Conservation (phyloP, 2,797 vertebrate genomes). For the Distichodus sexfasciatus region DNA sequence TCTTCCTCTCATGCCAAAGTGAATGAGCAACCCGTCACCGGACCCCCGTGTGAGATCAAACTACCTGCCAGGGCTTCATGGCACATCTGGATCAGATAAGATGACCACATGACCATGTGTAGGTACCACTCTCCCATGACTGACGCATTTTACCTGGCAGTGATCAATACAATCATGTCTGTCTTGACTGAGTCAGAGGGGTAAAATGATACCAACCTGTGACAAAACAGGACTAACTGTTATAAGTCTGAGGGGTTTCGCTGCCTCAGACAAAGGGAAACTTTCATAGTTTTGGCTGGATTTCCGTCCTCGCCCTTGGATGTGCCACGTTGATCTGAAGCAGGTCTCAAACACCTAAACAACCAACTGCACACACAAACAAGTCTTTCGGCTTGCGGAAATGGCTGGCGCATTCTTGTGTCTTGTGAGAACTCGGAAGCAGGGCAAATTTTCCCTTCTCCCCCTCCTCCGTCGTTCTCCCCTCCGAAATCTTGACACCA, state of each 20-base stretch:
- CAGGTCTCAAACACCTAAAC: slow-evolving; percentile 52
- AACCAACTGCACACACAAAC: slow-evolving; percentile 63
- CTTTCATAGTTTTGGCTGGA: background rate
- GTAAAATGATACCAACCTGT: background rate
- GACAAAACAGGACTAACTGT: background rate
- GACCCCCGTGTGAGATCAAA: slow-evolving; percentile 46
- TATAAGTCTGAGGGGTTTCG: background rate
- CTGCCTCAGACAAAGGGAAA: background rate
- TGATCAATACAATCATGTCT: slow-evolving; percentile 8
- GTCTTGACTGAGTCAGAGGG: slow-evolving; percentile 16
- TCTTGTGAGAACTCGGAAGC: slow-evolving; percentile 17
- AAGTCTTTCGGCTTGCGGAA: slow-evolving; percentile 68
- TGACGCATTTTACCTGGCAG: slow-evolving; percentile 7
- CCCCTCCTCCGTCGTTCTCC: slow-evolving; percentile 39
- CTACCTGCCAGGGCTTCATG: slow-evolving; percentile 53
- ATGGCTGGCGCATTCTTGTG: slow-evolving; percentile 50
- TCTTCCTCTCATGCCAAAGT: slow-evolving; percentile 32
- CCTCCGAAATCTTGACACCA: slow-evolving; percentile 53
- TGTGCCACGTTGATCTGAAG: slow-evolving; percentile 8
- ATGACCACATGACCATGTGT: slow-evolving; percentile 26
- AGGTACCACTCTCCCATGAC: slow-evolving; percentile 15
- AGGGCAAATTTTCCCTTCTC: slow-evolving; percentile 29
- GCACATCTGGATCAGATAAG: slow-evolving; percentile 67
- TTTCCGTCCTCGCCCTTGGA: slow-evolving; percentile 22
- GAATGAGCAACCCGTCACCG: slow-evolving; percentile 28